These are phyloP conservation scores for Lithodes maja DNA, from an alignment of 2,888 invertebrate genomes.

Conservation along the genomic window DNA sequence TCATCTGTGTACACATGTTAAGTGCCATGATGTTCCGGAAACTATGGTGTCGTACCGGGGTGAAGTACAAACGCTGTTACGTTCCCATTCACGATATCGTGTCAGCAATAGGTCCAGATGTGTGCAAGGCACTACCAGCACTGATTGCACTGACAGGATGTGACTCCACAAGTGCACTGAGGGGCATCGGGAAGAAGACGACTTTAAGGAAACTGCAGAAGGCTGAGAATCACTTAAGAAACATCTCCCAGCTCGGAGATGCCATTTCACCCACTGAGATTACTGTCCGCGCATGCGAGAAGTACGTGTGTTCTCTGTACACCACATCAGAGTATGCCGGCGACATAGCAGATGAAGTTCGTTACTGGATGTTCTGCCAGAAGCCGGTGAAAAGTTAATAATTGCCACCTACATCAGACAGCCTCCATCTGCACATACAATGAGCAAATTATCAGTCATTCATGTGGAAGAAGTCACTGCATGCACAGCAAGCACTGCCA, in stretches of 20 bases:
- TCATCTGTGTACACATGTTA: not conserved
- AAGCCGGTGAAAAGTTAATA: not conserved
- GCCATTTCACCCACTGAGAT: not conserved
- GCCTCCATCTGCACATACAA: slow-evolving; percentile 19
- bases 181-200: slow-evolving; percentile 6
- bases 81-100: not conserved
- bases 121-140: slow-evolving; percentile 5
- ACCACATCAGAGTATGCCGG: not conserved
- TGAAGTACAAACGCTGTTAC: slow-evolving; percentile 3
- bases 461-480: slow-evolving; percentile 6
- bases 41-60: slow-evolving; percentile 11
- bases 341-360: slow-evolving; percentile 18
- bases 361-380: slow-evolving; percentile 11
- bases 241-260: slow-evolving; percentile 15
- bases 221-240: slow-evolving; percentile 18
- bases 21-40: not conserved
- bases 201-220: not conserved
- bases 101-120: not conserved
- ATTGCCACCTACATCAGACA: slow-evolving; percentile 15
- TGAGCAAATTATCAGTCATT: slow-evolving; percentile 17
- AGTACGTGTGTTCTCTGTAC: slow-evolving; percentile 12
- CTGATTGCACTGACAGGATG: slow-evolving; percentile 9
- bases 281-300: slow-evolving; percentile 18
- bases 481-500: slow-evolving; percentile 6
- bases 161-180: slow-evolving; percentile 22